Conservation (phyloP, 1,140 invertebrate species). For the Heliconius hermathena region DNA sequence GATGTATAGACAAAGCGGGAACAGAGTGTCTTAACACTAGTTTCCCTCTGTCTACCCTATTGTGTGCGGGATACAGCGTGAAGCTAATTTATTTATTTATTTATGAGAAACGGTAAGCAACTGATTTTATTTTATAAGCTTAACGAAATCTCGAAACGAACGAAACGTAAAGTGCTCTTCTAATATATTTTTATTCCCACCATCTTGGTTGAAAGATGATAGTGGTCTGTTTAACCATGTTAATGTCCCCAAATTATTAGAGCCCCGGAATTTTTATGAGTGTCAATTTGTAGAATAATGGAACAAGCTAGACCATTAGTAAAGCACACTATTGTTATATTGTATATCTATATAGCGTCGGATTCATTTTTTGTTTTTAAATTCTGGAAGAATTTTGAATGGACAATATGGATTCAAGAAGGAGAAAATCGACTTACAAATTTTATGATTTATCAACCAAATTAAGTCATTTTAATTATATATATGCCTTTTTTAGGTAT, state of each 20-base stretch:
- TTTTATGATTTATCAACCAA: no score
- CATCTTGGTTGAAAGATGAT: not conserved
- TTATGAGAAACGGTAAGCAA: not conserved
- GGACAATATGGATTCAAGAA: no score
- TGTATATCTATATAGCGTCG: not conserved
- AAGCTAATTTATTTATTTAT: no score
- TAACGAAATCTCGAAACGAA: no score
- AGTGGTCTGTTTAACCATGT: not conserved
- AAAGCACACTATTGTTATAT: not conserved
- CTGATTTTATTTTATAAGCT: not conserved
- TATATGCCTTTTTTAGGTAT: not conserved
- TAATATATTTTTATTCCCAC: not conserved
- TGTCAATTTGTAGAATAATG: constrained; percentile 27
- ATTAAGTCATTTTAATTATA: not conserved
- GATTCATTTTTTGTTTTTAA: not conserved
- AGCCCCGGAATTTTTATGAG: constrained; percentile 38
- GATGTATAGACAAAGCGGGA: no score
- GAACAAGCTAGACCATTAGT: not conserved
- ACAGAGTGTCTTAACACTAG: no score
- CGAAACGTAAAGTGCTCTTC: no score
- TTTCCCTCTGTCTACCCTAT: no score
- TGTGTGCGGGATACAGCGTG: no score
- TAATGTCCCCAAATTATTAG: constrained; percentile 34
- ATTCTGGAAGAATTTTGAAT: no score
- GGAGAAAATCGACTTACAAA: no score